Evolutionary conservation across 2,888 invertebrate species (phyloP), one percentile per base, ranked within the genome.

Genomic region (Dasypogon diadema): DNA sequence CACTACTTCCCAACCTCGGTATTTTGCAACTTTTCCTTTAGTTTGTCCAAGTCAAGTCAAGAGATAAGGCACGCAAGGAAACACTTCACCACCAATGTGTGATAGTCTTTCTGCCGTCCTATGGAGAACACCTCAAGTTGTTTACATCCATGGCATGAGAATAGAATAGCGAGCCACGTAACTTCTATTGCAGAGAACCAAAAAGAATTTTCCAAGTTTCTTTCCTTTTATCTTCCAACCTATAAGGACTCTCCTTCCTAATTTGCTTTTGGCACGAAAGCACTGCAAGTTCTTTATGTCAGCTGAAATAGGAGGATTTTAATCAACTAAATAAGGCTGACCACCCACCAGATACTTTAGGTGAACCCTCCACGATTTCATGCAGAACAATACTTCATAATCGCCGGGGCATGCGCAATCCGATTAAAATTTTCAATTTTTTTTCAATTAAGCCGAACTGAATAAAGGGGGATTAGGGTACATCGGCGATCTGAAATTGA

Each of bases 31-130:
- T 34, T 37, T 24, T 63, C 46, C 42, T 63, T 37, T 34, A 63
- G 18, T 63, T 63, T 21, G 42, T 58, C n/a, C 30, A 30, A 58
- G 26, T 16, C 26, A 42, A 22, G 63, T 63, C 42, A 42, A 63
- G 42, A 63, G 46, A 63, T 63, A 63, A 63, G 63, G 63, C 63
- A 63, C 63, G 63, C 63, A 63, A 63, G 24, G 42, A 34, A 42
- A 18, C 21, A 63, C 42, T 42, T 42, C 37, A 42, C 22, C 18
- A n/a, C 21, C 10, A 8, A 6, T 18, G 12, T 8, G 16, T 51
- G 5, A 12, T 12, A 12, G 26, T 30, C 18, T 60, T 60, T 26
- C 34, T 26, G 26, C 30, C 34, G 34, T 30, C 34, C 26, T 14
- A 34, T 12, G 14, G 5, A 48, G 48, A 10, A 48, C 48, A 14